A percentile compares a stretch with the other conserved stretches of the same genome.
Conservation (phyloP, 1,140 invertebrate species). For the Ceratitis capitata region DNA sequence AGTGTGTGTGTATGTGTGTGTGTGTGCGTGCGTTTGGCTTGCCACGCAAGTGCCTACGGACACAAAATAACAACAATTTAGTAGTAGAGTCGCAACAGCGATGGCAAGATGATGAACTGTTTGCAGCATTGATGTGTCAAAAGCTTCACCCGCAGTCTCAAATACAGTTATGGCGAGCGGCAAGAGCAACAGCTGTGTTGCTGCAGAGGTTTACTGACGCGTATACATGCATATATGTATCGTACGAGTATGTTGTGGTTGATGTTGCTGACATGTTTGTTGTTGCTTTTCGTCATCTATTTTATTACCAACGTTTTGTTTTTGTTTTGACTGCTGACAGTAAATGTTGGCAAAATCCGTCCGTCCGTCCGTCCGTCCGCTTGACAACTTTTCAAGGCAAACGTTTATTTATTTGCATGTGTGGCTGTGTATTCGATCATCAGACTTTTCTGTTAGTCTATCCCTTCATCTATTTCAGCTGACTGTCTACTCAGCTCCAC, state of each 20-base stretch:
- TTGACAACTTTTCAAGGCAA: background rate
- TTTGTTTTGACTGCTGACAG: constrained; percentile 30
- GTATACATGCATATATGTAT: background rate
- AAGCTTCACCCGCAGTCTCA: background rate
- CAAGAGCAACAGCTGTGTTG: constrained; percentile 7
- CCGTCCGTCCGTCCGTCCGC: no score
- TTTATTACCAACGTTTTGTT: background rate
- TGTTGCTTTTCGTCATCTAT: constrained; percentile 17
- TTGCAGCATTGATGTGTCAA: constrained; percentile 13
- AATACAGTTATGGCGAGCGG: background rate
- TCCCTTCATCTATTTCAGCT: constrained; percentile 21
- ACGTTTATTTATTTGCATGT: background rate
- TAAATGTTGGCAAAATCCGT: constrained; percentile 23
- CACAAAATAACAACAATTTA: background rate
- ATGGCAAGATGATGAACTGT: constrained; percentile 17
- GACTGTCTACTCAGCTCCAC: background rate
- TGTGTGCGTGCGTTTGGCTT: no score
- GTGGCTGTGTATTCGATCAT: background rate
- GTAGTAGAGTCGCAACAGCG: background rate
- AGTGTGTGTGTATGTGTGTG: background rate
- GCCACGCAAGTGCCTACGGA: background rate
- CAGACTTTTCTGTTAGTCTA: background rate
- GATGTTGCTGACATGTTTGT: background rate
- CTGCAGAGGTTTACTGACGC: background rate
- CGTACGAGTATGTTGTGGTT: background rate